phyloP scores from a whole-genome alignment of 1,140 invertebrate species.

The Catajapyx aquilonaris region DNA sequence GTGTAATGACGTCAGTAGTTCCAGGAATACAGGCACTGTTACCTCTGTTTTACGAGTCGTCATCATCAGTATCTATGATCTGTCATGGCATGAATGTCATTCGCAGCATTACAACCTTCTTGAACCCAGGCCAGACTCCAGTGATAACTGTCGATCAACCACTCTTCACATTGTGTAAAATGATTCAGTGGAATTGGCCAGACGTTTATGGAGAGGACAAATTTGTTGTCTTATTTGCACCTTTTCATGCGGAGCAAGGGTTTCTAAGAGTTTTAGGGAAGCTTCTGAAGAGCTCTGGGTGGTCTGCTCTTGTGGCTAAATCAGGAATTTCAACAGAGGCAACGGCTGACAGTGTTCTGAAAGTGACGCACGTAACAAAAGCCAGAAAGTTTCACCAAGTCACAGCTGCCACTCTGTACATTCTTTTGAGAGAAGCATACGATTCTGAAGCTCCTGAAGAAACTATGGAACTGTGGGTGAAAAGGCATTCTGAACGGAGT shows the following conservation, averaged over 20 bases:
- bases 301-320: constrained; percentile 5
- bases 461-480: constrained; percentile 2
- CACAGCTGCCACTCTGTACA: constrained; percentile 4
- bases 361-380: constrained; percentile 5
- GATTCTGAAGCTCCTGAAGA: background rate
- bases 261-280: constrained; percentile 5
- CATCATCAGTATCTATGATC: too few relatives aligned
- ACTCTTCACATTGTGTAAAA: constrained; percentile 4
- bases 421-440: constrained; percentile 4
- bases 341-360: background rate
- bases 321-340: constrained; percentile 7
- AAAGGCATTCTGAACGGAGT: background rate
- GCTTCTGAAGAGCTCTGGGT: constrained; percentile 3
- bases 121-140: constrained; percentile 3
- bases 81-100: too few relatives aligned
- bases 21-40: too few relatives aligned
- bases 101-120: background rate
- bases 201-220: constrained; percentile 9
- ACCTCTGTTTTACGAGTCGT: too few relatives aligned
- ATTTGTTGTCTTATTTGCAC: constrained; percentile 9
- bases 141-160: constrained; percentile 5
- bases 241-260: constrained; percentile 9
- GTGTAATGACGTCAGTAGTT: too few relatives aligned
- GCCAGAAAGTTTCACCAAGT: constrained; percentile 5
- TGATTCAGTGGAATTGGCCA: constrained; percentile 8